Evolutionary conservation across 1,140 invertebrate species (phyloP).

Genomic region (Trichomalopsis sarcophagae): DNA sequence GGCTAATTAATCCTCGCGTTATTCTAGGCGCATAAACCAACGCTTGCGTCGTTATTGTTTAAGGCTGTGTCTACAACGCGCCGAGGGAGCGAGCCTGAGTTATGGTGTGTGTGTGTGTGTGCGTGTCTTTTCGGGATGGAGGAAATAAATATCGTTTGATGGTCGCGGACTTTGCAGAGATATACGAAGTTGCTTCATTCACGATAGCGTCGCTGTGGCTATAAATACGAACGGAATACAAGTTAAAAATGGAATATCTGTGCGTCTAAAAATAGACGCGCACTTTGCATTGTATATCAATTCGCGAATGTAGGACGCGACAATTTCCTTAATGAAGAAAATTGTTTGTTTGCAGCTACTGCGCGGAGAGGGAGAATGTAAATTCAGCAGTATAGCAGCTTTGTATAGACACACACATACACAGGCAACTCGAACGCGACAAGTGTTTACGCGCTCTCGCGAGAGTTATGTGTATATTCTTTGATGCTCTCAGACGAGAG

Average conservation of each 20-base stretch:
- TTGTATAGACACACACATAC: too few relatives aligned
- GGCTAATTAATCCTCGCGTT: slow-evolving; percentile 8
- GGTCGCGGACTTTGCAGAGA: not conserved
- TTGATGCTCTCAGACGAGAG: not conserved
- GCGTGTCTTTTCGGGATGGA: not conserved
- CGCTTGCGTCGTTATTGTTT: not conserved
- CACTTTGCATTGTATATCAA: not conserved
- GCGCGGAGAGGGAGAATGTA: not conserved
- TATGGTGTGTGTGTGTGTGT: not conserved
- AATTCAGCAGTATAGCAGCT: not conserved
- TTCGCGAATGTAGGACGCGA: not conserved
- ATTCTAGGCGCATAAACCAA: slow-evolving; percentile 2
- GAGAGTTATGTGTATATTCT: not conserved
- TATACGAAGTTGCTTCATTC: not conserved
- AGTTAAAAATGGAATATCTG: too few relatives aligned
- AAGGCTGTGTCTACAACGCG: slow-evolving; percentile 1
- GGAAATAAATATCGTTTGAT: not conserved
- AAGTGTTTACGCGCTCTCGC: not conserved
- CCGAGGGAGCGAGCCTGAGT: not conserved
- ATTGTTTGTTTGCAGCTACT: not conserved
- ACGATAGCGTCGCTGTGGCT: not conserved
- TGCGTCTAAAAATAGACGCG: not conserved
- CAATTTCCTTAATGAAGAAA: not conserved
- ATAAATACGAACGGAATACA: too few relatives aligned
- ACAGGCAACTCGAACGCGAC: not conserved